Evolutionary conservation across 2,888 invertebrate species (phyloP).

Genomic region (Drosophila paramelanica): DNA sequence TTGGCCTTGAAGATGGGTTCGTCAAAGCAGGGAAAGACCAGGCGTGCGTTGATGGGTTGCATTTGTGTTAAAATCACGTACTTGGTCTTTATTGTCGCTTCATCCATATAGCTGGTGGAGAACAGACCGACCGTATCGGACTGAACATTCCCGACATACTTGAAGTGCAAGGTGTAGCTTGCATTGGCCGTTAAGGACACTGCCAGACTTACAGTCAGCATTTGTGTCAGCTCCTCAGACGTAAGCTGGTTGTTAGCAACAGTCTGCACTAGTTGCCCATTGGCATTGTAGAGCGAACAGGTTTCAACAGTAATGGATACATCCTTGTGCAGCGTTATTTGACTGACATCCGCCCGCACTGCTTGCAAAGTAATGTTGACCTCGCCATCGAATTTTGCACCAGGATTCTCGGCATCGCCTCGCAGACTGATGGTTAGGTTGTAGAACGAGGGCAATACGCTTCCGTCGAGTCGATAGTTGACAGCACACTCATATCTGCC

Average conservation of each 20-base stretch:
- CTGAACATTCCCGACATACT: conserved; percentile 86
- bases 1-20: conserved; percentile 89
- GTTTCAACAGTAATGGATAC: conserved; percentile 50
- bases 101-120: conserved; percentile 68
- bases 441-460: conserved; percentile 85
- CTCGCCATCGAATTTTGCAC: conserved; percentile 76
- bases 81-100: conserved; percentile 46
- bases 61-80: conserved; percentile 88
- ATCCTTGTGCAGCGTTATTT: conserved; percentile 86
- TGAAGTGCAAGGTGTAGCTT: conserved; percentile 85
- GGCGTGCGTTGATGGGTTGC: conserved; percentile 88
- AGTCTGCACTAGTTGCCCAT: conserved; percentile 31
- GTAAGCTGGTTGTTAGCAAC: conserved; percentile 35
- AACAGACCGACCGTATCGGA: conserved; percentile 78
- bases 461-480: conserved; percentile 77
- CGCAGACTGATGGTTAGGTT: conserved; percentile 85
- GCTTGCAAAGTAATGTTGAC: conserved; percentile 86
- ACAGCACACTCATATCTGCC: conserved; percentile 12
- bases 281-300: conserved; percentile 45
- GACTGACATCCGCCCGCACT: conserved; percentile 74
- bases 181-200: conserved; percentile 74
- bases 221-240: conserved; percentile 81
- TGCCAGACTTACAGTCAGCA: conserved; percentile 85
- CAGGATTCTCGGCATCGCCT: conserved; percentile 53
- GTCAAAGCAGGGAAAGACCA: conserved; percentile 91